phyloP scores from a whole-genome alignment of 2,113 vertebrate genomes.

The Ammodramus savannarum region DNA sequence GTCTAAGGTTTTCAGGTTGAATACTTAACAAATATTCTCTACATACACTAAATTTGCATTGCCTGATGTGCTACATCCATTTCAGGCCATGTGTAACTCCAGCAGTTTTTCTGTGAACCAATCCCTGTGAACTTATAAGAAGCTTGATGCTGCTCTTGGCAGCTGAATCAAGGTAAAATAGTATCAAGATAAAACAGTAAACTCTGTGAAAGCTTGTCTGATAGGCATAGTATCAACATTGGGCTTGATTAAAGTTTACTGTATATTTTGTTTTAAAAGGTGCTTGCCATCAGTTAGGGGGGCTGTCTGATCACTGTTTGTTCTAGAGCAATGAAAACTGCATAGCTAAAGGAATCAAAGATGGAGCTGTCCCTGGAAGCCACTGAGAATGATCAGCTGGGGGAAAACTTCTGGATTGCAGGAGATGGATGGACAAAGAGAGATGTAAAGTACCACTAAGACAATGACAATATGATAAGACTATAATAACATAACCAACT shows the following conservation, averaged over 20 bases:
- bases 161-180: neutral
- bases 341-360: neutral
- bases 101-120: neutral
- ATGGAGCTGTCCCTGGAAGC: neutral
- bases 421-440: neutral
- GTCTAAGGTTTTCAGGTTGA: neutral
- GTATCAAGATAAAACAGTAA: neutral
- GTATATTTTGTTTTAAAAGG: neutral
- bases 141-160: neutral
- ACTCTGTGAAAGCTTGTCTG: neutral
- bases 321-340: neutral
- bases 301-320: neutral
- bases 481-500: neutral
- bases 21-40: neutral
- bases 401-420: neutral
- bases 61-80: neutral
- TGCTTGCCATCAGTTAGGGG: fast-evolving
- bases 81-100: neutral
- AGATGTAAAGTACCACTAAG: neutral
- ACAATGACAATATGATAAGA: neutral
- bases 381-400: neutral
- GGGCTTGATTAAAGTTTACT: neutral
- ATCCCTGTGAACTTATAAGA: neutral
- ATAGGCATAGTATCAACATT: neutral
- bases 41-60: neutral